Base-by-base conservation (phyloP, 1,140 invertebrate genomes). In the Polypedilum vanderplanki region DNA sequence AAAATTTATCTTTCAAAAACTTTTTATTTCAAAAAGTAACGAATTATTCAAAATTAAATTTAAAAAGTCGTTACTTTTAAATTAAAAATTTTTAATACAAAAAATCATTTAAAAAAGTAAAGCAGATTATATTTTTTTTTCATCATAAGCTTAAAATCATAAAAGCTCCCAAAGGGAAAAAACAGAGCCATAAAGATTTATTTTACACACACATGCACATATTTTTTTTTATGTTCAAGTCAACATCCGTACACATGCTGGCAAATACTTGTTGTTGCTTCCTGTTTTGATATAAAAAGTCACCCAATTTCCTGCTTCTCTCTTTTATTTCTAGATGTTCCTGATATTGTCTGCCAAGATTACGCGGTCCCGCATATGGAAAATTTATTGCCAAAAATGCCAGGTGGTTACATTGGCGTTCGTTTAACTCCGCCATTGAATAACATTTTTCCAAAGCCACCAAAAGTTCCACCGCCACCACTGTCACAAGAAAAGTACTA, bases 401-500 rank as follows among this genome's bases (percentile, higher is more conserved):
- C 79, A 65, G 80, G 80, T 75, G 80, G 80, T 40, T 82, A 82
- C 76, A 80, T 82, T 76, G 73, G 33, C n/a, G 81, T 83, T 75
- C 80, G 81, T 9, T 77, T 80, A 2, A 82, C 81, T 17, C 82
- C 82, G 73, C 79, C 80, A 15, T 79, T 86, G 76, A 85, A 88
- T 79, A 87, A 87, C 79, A 88, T 89, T 80, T 85, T 88, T 78
- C 85, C 88, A 77, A 86, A 87, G 83, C 87, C 88, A 74, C 88
- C 87, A 0, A 88, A 88, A 75, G 87, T 89, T 75, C 89, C 89
- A 65, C 89, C 89, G 41, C 90, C 89, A 41, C 90, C 90, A 40
- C 88, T 90, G 75, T 9, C 9, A n/a, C 65, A 18, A 12, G 89
- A 92, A 80, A 88, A 90, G 77, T 91, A 92, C 80, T 93, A 92